A percentile compares a stretch with the other conserved stretches of the same genome.
These are phyloP conservation scores for Prosopocoilus inquinatus DNA, from an alignment of 2,888 invertebrate species.

Conservation along the genomic window DNA sequence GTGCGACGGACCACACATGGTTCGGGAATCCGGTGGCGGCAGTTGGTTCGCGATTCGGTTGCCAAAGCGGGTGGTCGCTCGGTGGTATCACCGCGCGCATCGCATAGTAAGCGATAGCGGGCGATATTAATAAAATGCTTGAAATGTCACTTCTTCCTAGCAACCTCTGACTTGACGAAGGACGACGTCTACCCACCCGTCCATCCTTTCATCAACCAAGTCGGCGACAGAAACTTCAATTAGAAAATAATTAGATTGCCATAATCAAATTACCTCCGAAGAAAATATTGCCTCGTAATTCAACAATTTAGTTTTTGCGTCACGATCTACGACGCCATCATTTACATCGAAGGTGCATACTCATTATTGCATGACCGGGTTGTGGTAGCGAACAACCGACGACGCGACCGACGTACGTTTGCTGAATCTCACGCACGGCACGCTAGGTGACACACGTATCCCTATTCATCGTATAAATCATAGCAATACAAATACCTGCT, in stretches of 20 bases:
- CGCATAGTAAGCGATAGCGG: constrained; percentile 13
- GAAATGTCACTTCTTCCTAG: constrained; percentile 24
- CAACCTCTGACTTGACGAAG: neutral
- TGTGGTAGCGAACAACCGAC: no score
- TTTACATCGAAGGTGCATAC: neutral
- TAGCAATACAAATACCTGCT: no score
- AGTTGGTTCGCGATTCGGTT: constrained; percentile 17
- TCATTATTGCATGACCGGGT: neutral
- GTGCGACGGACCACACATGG: no score
- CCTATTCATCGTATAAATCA: no score
- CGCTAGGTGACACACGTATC: no score
- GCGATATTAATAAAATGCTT: constrained; percentile 27
- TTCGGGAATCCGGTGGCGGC: constrained; percentile 12
- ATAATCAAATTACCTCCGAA: constrained; percentile 40
- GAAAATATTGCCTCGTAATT: constrained; percentile 43
- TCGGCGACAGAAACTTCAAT: constrained; percentile 32
- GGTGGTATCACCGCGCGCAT: constrained; percentile 16
- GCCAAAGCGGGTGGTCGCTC: constrained; percentile 23
- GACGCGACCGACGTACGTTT: no score
- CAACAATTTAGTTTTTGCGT: constrained; percentile 42
- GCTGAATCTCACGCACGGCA: no score
- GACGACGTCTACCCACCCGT: neutral
- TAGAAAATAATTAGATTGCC: constrained; percentile 40
- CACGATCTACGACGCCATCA: constrained; percentile 20
- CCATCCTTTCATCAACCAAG: neutral